Percentiles rank a stretch among this genome's conserved stretches.
These are phyloP conservation scores for Phainopepla nitens DNA, from an alignment of 2,113 vertebrate species.

Conservation along the genomic window DNA sequence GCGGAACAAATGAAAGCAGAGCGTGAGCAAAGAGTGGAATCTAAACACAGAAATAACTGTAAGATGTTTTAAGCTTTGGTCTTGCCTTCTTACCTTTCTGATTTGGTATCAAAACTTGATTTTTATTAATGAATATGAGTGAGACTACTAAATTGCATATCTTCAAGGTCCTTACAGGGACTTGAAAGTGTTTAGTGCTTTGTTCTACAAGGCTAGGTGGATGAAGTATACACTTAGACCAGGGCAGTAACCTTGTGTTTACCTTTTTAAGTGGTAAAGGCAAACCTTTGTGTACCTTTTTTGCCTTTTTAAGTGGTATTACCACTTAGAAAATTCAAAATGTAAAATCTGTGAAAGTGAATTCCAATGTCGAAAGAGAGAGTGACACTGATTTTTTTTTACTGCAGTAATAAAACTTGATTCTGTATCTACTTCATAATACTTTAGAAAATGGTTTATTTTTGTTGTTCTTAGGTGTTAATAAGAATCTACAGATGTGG, in stretches of 20 bases:
- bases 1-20: slow-evolving; percentile 95
- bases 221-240: background rate
- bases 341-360: background rate
- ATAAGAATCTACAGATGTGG: slow-evolving; percentile 96
- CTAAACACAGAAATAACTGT: slow-evolving; percentile 88
- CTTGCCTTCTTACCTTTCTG: background rate
- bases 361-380: background rate
- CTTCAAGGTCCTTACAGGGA: background rate
- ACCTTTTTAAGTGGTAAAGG: too few relatives aligned
- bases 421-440: background rate
- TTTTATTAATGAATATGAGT: background rate
- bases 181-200: background rate
- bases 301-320: background rate
- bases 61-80: slow-evolving; percentile 33
- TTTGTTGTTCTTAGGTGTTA: slow-evolving; percentile 77
- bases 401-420: background rate
- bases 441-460: background rate
- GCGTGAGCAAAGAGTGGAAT: slow-evolving; percentile 89
- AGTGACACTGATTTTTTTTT: background rate
- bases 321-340: background rate
- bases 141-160: background rate
- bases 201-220: background rate
- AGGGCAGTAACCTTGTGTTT: background rate
- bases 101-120: background rate
- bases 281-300: too few relatives aligned